Evolutionary conservation across 2,113 vertebrate species (phyloP), one percentile per base, ranked within the genome.

Genomic region (Cebus imitator): DNA sequence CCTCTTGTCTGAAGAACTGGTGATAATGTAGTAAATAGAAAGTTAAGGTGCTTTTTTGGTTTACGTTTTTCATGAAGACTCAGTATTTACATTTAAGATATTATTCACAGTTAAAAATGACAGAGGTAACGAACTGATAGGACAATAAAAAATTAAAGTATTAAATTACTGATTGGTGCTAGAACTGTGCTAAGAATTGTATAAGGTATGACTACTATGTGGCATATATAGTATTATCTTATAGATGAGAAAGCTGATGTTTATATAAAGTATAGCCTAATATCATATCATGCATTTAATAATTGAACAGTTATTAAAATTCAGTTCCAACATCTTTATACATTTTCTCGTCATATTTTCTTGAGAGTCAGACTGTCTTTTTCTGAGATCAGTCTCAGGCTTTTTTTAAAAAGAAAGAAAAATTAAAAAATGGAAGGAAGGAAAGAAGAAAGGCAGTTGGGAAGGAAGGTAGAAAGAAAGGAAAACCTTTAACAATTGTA

Each of bases 361-460:
- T 30, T 35, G 21, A 68, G 37, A 90, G 11, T 81, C 35, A 87
- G 45, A 32, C 48, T 61, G 2, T n/a, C 9, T 57, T 89, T 16
- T 73, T 86, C 79, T 86, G 66, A 94, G 21, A 81, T 84, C 30
- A 81, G 25, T 45, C 13, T 88, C 43, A 66, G 61, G 45, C 55
- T 17, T 52, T 52, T 52, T 64, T 14, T 2, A 64, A 64, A 66
- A 12, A 27, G 57, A 40, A 92, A 16, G 35, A 45, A 72, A 55
- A 48, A 21, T 21, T 21, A 9, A 8, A 25, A 11, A 27, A 48
- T 37, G 8, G 10, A 43, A 30, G 30, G 27, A 13, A 17, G 1
- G 13, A 27, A 68, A 3, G 18, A 1, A 52, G 2, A 0, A 6
- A 45, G 3, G 17, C 12, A 81, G 23, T 0, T 4, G 58, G 14